These are phyloP conservation scores for Psylliodes chrysocephalus DNA, from an alignment of 2,888 invertebrate species.

Conservation along the genomic window DNA sequence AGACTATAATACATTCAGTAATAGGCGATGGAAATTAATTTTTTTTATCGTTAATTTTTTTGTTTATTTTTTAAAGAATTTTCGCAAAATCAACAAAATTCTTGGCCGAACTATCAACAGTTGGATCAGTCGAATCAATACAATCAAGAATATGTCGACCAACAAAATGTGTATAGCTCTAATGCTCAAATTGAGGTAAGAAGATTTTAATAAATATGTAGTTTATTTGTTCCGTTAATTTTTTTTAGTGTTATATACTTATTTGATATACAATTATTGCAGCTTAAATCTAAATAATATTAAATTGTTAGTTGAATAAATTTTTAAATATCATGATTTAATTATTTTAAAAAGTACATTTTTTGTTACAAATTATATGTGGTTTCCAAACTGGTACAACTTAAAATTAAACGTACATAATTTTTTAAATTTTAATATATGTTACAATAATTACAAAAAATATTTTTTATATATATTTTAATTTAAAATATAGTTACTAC, in stretches of 20 bases:
- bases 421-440: too few species aligned
- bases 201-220: background rate
- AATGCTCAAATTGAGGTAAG: constrained; percentile 61
- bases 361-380: too few species aligned
- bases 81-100: constrained; percentile 51
- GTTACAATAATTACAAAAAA: too few species aligned
- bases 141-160: constrained; percentile 51
- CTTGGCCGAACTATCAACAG: constrained; percentile 53
- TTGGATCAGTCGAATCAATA: constrained; percentile 53
- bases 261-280: background rate
- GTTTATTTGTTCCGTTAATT: background rate
- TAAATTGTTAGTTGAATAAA: background rate
- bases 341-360: too few species aligned
- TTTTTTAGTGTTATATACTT: background rate
- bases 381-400: too few species aligned
- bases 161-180: constrained; percentile 57
- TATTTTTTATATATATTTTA: too few species aligned
- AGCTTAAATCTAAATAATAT: background rate
- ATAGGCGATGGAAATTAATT: too few species aligned
- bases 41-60: constrained; percentile 28
- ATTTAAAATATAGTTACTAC: too few species aligned
- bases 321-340: background rate
- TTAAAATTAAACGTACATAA: too few species aligned
- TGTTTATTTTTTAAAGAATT: constrained; percentile 21
- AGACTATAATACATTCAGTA: too few species aligned